These are phyloP conservation scores for Apodemus agrarius DNA, from an alignment of 2,797 vertebrate genomes.

Conservation along the genomic window DNA sequence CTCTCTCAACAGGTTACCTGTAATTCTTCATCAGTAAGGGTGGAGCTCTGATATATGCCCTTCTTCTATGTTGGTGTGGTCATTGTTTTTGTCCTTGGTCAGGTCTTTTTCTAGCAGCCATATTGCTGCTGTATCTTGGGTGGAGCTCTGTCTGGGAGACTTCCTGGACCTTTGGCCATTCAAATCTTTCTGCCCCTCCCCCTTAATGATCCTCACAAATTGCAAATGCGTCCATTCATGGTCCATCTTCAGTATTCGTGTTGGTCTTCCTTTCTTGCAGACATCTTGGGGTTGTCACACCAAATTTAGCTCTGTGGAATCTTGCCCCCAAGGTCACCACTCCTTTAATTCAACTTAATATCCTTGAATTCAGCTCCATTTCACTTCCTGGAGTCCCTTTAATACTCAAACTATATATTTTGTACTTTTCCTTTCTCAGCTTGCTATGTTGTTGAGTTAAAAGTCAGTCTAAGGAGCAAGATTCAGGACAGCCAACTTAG, in stretches of 20 bases:
- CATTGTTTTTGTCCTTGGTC: no score
- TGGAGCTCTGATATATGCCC: neutral
- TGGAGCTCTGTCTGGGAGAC: neutral
- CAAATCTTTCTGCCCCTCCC: neutral
- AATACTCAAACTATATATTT: no score
- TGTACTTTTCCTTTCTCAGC: no score
- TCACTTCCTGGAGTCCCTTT: no score
- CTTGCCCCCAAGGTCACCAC: no score
- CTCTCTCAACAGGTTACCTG: neutral
- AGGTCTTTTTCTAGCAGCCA: neutral
- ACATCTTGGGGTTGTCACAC: neutral
- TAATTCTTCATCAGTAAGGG: neutral
- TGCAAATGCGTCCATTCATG: neutral
- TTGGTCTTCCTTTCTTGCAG: neutral
- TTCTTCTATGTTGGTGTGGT: neutral
- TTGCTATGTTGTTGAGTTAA: no score
- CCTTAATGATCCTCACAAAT: no score
- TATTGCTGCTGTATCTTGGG: neutral
- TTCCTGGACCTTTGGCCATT: neutral
- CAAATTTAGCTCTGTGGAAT: no score
- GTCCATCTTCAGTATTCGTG: neutral
- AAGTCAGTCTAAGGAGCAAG: no score
- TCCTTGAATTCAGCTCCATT: no score
- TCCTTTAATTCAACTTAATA: no score
- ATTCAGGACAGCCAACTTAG: no score